A percentile compares a stretch with the other conserved stretches of the same genome.
phyloP scores from a whole-genome alignment of 2,797 vertebrate genomes.

The Phoeniculus purpureus region DNA sequence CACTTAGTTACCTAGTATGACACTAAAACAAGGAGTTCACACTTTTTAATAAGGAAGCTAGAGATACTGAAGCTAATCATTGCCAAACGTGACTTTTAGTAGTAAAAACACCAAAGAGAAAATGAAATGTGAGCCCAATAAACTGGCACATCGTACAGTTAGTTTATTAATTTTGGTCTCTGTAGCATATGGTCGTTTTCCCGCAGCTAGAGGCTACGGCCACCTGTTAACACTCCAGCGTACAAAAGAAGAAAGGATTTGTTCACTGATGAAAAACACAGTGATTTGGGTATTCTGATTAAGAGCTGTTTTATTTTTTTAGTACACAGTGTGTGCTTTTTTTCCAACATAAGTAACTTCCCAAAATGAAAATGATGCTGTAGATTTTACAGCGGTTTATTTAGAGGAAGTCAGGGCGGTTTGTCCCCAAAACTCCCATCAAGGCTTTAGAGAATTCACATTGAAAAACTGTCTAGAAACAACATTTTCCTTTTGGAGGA shows the following conservation, averaged over 20 bases:
- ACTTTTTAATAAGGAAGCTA: background rate
- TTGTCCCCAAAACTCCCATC: background rate
- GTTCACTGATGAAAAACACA: conserved; percentile 49
- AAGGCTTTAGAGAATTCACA: background rate
- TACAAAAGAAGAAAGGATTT: conserved; percentile 41
- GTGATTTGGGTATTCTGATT: conserved; percentile 9
- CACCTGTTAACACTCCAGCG: conserved; percentile 66
- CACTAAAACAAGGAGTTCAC: background rate
- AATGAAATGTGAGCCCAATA: conserved; percentile 50
- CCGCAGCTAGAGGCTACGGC: conserved; percentile 43
- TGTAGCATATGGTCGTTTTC: conserved; percentile 62
- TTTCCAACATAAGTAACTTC: background rate
- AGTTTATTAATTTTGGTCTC: conserved; percentile 67
- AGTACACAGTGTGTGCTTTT: background rate
- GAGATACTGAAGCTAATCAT: conserved; percentile 22
- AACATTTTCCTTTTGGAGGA: background rate
- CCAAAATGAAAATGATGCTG: background rate
- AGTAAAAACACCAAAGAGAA: conserved; percentile 17
- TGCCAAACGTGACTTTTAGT: background rate
- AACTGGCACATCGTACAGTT: conserved; percentile 37
- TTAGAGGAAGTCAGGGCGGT: background rate
- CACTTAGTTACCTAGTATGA: background rate
- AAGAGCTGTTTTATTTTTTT: background rate
- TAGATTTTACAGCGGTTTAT: background rate
- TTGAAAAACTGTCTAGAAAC: background rate